Evolutionary conservation across 2,797 vertebrate genomes (phyloP).

Genomic region (Muscicapa comitata): DNA sequence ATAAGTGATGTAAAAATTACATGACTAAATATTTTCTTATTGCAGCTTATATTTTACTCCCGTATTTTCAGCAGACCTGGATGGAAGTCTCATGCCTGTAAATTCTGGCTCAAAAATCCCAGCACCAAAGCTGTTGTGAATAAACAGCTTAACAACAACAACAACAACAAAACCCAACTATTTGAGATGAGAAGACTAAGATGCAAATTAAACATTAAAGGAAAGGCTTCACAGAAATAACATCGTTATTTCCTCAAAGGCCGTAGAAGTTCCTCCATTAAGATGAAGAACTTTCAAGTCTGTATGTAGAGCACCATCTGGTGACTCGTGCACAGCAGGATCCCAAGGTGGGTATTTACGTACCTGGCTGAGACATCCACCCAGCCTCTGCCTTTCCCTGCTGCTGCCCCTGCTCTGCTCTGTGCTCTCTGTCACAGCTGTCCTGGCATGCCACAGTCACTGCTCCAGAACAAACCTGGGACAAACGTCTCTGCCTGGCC

Average conservation of each 20-base stretch:
- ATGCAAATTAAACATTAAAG: not conserved
- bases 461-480: not conserved
- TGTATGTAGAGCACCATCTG: conserved; percentile 44
- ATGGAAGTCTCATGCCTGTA: not conserved
- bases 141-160: not conserved
- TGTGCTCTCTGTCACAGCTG: not conserved
- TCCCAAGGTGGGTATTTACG: not conserved
- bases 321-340: conserved; percentile 28
- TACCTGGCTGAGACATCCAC: not conserved
- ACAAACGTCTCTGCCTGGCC: not conserved
- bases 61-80: not conserved
- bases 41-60: not conserved
- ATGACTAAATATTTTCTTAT: not conserved
- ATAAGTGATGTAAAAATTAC: not conserved
- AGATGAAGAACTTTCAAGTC: not conserved
- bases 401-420: not conserved
- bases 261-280: not conserved
- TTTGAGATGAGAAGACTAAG: not conserved
- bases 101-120: not conserved
- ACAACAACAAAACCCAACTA: not conserved
- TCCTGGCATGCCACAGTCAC: not conserved
- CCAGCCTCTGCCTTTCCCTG: not conserved
- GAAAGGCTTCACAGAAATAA: not conserved
- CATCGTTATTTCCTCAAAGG: not conserved
- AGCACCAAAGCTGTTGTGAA: not conserved